Evolutionary conservation across 2,888 invertebrate species (phyloP).

Genomic region (Euzetes globulus): DNA sequence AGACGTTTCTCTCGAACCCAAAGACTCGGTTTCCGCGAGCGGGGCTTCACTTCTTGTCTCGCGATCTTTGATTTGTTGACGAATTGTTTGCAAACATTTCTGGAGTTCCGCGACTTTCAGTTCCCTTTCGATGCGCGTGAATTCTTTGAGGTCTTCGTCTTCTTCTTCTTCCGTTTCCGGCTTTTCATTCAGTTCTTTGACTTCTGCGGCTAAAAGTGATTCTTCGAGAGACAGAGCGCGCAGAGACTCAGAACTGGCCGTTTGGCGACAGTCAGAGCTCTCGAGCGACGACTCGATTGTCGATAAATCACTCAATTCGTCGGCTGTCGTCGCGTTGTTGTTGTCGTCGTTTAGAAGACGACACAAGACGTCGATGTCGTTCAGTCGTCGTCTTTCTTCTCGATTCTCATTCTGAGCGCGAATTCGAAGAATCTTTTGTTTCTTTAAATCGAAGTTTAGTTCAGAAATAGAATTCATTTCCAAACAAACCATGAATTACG

Average conservation of each 20-base stretch:
- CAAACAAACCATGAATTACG: no score
- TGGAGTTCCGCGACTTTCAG: slow-evolving; percentile 34
- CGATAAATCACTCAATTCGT: no score
- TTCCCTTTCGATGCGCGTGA: slow-evolving; percentile 34
- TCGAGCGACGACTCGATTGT: no score
- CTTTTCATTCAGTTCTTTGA: not conserved
- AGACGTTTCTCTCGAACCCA: not conserved
- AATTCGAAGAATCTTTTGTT: not conserved
- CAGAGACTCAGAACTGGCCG: not conserved
- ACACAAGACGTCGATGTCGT: not conserved
- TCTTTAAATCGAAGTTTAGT: not conserved
- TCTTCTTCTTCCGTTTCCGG: slow-evolving; percentile 17
- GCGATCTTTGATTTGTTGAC: slow-evolving; percentile 29
- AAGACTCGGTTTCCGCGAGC: not conserved
- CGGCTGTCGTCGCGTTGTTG: no score
- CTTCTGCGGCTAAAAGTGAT: no score
- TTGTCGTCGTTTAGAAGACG: no score
- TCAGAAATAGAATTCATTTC: not conserved
- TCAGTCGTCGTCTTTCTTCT: not conserved
- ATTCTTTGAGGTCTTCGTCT: slow-evolving; percentile 35
- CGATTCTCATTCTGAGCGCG: not conserved
- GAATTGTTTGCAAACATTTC: slow-evolving; percentile 27
- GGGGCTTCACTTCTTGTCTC: not conserved
- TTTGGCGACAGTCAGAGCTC: no score
- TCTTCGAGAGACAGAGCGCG: not conserved